Percentiles rank a stretch among this genome's conserved stretches.
phyloP scores from a whole-genome alignment of 2,888 invertebrate species.

The Hipparchia sbordonii region DNA sequence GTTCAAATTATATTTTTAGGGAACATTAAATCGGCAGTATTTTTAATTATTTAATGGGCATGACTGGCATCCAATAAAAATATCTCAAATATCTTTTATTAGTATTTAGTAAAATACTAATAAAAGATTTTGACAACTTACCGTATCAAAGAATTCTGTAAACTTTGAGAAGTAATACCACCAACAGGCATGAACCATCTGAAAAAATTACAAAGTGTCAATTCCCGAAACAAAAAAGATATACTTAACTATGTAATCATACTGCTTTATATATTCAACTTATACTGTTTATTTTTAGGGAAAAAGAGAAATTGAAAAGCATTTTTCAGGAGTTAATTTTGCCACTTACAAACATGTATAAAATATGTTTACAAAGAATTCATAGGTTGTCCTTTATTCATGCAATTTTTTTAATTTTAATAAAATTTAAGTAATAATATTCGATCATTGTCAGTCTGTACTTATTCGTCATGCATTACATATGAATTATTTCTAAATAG shows the following conservation, averaged over 20 bases:
- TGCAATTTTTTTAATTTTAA: background rate
- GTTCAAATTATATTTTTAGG: too few relatives aligned
- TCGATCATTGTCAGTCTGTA: background rate
- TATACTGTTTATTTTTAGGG: background rate
- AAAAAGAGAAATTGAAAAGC: background rate
- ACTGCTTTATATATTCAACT: background rate
- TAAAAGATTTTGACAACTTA: constrained; percentile 75
- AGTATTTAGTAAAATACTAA: background rate
- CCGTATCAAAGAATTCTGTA: constrained; percentile 97
- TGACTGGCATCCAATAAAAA: too few relatives aligned
- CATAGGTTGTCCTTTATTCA: background rate
- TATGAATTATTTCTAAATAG: background rate
- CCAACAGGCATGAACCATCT: constrained; percentile 98
- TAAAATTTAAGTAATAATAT: background rate
- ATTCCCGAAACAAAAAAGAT: too few relatives aligned
- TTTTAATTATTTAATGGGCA: too few relatives aligned
- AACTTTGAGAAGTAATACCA: constrained; percentile 98
- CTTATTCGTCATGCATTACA: background rate
- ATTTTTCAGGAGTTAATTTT: background rate
- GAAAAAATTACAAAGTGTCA: constrained; percentile 57
- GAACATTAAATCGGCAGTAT: too few relatives aligned
- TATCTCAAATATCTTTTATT: too few relatives aligned
- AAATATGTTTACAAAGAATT: too few relatives aligned
- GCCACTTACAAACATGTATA: background rate
- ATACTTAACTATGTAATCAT: background rate